These are phyloP conservation scores for Thryonomys swinderianus DNA, from an alignment of 2,113 vertebrate species.

Conservation along the genomic window DNA sequence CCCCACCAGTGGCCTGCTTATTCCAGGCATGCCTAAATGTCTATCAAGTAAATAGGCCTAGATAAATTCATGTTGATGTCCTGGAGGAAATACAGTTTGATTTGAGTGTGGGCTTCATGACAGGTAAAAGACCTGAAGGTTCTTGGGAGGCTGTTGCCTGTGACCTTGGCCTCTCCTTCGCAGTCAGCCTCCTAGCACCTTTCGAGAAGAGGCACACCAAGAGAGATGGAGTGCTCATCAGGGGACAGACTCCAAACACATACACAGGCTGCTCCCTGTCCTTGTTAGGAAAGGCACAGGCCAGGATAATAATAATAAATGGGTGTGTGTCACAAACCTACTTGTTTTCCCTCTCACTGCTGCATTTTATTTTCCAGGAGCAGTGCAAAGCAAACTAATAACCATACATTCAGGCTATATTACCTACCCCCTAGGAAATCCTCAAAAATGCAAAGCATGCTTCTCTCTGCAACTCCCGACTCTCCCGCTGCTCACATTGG, in stretches of 20 bases:
- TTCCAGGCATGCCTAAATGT: constrained; percentile 38
- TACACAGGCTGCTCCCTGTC: constrained; percentile 17
- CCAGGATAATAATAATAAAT: constrained; percentile 60
- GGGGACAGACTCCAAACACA: constrained; percentile 18
- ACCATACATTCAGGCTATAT: neutral
- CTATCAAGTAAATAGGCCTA: constrained; percentile 34
- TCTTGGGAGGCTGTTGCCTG: constrained; percentile 40
- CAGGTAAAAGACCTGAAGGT: constrained; percentile 63
- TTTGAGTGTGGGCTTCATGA: constrained; percentile 21
- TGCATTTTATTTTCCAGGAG: constrained; percentile 60
- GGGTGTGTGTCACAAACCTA: constrained; percentile 35
- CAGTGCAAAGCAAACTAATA: neutral
- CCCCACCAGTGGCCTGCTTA: neutral
- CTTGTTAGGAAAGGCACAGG: constrained; percentile 60
- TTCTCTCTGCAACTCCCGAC: constrained; percentile 39
- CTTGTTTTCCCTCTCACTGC: constrained; percentile 3
- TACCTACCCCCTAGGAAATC: constrained; percentile 1
- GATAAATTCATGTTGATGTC: constrained; percentile 49
- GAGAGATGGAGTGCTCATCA: constrained; percentile 31
- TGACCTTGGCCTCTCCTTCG: constrained; percentile 83
- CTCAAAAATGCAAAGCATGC: constrained; percentile 50
- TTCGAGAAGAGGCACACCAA: constrained; percentile 32
- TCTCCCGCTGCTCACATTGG: neutral
- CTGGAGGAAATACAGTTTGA: constrained; percentile 48
- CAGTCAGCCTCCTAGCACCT: constrained; percentile 56